Percentiles rank a stretch among this genome's conserved stretches.
These are phyloP conservation scores for Saimiri boliviensis DNA, from an alignment of 2,113 vertebrate genomes.

Conservation along the genomic window DNA sequence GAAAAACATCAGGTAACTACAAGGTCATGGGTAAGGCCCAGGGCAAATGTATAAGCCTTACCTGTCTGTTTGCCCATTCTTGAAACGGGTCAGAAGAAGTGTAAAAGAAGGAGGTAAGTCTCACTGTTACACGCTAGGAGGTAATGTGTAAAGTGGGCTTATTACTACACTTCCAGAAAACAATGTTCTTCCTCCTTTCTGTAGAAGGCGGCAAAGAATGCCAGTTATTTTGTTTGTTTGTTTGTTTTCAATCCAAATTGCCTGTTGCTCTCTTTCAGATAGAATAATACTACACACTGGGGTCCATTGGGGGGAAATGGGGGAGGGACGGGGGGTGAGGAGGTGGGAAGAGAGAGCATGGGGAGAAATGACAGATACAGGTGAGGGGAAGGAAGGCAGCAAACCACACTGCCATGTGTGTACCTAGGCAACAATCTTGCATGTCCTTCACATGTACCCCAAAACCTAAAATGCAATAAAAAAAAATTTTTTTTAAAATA, in stretches of 20 bases:
- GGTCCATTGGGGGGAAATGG: too few relatives aligned
- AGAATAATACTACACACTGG: too few relatives aligned
- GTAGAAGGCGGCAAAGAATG: not conserved
- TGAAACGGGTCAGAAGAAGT: not conserved
- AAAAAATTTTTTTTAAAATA: too few relatives aligned
- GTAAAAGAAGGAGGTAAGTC: not conserved
- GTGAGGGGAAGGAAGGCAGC: too few relatives aligned
- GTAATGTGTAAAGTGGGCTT: not conserved
- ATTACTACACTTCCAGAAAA: not conserved
- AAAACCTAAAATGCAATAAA: too few relatives aligned
- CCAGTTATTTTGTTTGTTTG: not conserved
- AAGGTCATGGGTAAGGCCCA: not conserved
- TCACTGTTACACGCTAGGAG: not conserved
- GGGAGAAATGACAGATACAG: too few relatives aligned
- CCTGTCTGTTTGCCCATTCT: not conserved
- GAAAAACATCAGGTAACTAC: not conserved
- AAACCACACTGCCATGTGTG: too few relatives aligned
- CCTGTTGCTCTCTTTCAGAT: not conserved
- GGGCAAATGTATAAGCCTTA: not conserved
- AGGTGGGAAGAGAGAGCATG: too few relatives aligned
- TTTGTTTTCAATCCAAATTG: rapidly evolving
- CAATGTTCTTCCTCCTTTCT: not conserved
- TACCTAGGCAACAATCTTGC: too few relatives aligned
- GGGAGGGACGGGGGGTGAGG: too few relatives aligned
- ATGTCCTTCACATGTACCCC: too few relatives aligned